phyloP scores from a whole-genome alignment of 2,888 invertebrate species.

The Torymus auratus region DNA sequence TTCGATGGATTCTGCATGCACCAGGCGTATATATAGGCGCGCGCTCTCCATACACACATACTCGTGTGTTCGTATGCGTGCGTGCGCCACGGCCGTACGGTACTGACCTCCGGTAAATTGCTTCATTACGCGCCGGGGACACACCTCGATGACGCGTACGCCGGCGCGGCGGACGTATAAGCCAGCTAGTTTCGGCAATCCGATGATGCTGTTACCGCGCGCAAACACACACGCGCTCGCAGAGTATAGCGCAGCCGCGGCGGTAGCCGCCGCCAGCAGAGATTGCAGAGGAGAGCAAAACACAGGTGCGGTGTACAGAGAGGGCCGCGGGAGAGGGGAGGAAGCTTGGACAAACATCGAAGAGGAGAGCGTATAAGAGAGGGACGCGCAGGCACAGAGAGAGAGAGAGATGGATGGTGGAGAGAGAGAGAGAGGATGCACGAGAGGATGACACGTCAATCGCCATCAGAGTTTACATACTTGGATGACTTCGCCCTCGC shows the following conservation, averaged over 20 bases:
- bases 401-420: too few relatives aligned
- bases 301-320: slow-evolving; percentile 34
- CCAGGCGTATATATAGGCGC: not conserved
- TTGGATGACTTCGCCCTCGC: slow-evolving; percentile 47
- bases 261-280: not conserved
- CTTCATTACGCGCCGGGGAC: slow-evolving; percentile 66
- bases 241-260: slow-evolving; percentile 2
- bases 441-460: slow-evolving; percentile 63
- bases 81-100: not conserved
- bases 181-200: slow-evolving; percentile 68
- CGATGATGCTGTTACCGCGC: slow-evolving; percentile 67
- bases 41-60: too few relatives aligned
- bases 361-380: slow-evolving; percentile 19
- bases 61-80: too few relatives aligned
- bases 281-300: slow-evolving; percentile 33
- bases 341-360: slow-evolving; percentile 45
- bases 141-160: slow-evolving; percentile 62
- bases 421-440: slow-evolving; percentile 51
- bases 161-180: slow-evolving; percentile 57
- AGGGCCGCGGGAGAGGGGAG: not conserved
- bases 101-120: slow-evolving; percentile 67
- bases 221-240: not conserved
- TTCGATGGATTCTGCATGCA: not conserved
- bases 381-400: not conserved
- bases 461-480: slow-evolving; percentile 61